Evolutionary conservation across 1,140 invertebrate genomes (phyloP), one percentile per base, ranked within the genome.

Genomic region (Aphidius ervi): DNA sequence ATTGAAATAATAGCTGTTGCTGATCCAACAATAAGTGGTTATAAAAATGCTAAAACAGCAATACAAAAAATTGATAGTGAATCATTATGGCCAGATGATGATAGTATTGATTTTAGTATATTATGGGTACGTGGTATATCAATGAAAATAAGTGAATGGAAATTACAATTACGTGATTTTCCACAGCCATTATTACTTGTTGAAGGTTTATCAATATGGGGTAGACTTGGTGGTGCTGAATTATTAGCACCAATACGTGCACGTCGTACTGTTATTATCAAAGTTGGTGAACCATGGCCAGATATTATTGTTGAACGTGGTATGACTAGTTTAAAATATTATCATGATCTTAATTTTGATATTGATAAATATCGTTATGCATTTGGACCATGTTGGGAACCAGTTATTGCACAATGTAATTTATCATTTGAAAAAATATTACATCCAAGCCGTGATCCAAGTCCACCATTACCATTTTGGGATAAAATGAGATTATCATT

Each of bases 341-440:
- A 97, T 78, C 95, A 99, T 75, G 97, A 99, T 79, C 85, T 99
- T n/a, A 95, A 93, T 74, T 95, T 92, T 83, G 94, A 96, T 69
- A 87, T 95, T 63, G 87, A 92, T 55, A 87, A 89, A 63, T 93
- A 89, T 67, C 89, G 88, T 69, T 92, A 96, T 71, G 94, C 95
- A 0, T 98, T 99, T 78, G 97, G 97, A 0, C 93, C 95, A 0
- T 99, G 96, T 78, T 99, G 97, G 97, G 97, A 99, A 72, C 95
- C 97, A 0, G 92, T 97, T 0, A 90, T 99, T 65, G 93, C 96
- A 0, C 95, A 99, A 71, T 95, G 94, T 68, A 97, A 95, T 75
- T 80, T 97, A 10, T 89, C 91, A 69, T 96, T 88, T 82, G 93
- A 90, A 73, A 92, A 92, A 75, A 92, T 93, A 10, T 83, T 89